Conservation (phyloP, 2,797 vertebrate genomes). For the Poeciliopsis presidionis region DNA sequence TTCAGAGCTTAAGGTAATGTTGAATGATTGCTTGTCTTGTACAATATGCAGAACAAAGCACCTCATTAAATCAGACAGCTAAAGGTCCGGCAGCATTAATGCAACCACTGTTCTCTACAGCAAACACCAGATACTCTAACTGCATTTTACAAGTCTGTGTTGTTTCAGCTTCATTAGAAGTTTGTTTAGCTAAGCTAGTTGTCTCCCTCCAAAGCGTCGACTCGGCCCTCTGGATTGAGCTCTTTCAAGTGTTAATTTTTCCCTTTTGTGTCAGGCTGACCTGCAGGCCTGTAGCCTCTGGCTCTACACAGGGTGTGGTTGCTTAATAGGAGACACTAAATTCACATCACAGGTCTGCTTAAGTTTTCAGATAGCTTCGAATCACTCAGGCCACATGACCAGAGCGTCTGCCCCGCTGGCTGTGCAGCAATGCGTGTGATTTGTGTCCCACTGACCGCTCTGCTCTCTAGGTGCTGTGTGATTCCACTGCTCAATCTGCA, state of each 20-base stretch:
- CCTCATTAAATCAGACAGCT: background rate
- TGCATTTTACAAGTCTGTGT: conserved; percentile 59
- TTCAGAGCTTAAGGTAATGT: background rate
- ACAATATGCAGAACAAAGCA: background rate
- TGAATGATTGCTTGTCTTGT: background rate
- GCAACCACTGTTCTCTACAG: background rate
- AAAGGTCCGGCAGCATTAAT: background rate
- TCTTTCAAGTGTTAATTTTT: conserved; percentile 71
- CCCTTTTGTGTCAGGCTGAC: conserved; percentile 63
- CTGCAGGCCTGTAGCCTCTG: conserved; percentile 39
- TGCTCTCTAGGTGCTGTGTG: conserved; percentile 12
- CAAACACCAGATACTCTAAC: conserved; percentile 53
- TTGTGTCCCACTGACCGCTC: conserved; percentile 25
- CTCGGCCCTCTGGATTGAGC: conserved; percentile 27
- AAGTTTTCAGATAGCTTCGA: conserved; percentile 68
- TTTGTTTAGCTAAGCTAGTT: conserved; percentile 63
- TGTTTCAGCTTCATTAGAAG: conserved; percentile 72
- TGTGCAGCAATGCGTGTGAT: conserved; percentile 32
- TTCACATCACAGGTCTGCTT: conserved; percentile 62
- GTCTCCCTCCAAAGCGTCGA: conserved; percentile 52
- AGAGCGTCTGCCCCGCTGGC: conserved; percentile 29
- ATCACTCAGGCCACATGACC: conserved; percentile 56
- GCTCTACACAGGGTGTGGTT: conserved; percentile 71
- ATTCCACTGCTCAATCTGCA: background rate
- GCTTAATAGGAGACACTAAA: conserved; percentile 69